Evolutionary conservation across 2,113 vertebrate genomes (phyloP).

Genomic region (Phyllopteryx taeniolatus): DNA sequence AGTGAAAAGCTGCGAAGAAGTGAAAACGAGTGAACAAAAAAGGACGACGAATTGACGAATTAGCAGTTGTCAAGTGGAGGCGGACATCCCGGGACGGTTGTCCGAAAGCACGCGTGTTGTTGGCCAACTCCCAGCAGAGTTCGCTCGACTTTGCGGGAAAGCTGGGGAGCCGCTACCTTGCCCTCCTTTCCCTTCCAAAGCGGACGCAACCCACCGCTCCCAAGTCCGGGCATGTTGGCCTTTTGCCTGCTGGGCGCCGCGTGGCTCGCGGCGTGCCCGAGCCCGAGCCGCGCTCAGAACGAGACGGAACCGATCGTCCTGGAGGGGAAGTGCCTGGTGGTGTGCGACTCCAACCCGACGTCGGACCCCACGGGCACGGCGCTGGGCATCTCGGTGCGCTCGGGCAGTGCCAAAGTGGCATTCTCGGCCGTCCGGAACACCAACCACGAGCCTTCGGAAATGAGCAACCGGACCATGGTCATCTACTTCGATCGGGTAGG

Average conservation of each 20-base stretch:
- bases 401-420: slow-evolving; percentile 91
- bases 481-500: slow-evolving; percentile 95
- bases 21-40: not conserved
- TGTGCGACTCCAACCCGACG: slow-evolving; percentile 94
- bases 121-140: not conserved
- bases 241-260: slow-evolving; percentile 75
- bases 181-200: slow-evolving; percentile 16
- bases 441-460: slow-evolving; percentile 98
- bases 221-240: slow-evolving; percentile 69
- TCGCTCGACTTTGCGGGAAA: not conserved
- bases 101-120: not conserved
- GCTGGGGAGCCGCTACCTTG: slow-evolving; percentile 36
- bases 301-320: slow-evolving; percentile 94
- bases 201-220: slow-evolving; percentile 22
- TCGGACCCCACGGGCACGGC: slow-evolving; percentile 90
- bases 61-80: slow-evolving; percentile 30
- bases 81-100: slow-evolving; percentile 9
- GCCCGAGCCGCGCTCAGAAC: slow-evolving; percentile 82
- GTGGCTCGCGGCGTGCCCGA: slow-evolving; percentile 75
- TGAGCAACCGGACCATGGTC: slow-evolving; percentile 96
- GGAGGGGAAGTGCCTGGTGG: slow-evolving; percentile 94
- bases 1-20: slow-evolving; percentile 47
- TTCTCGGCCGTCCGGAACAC: slow-evolving; percentile 96
- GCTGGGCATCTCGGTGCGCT: slow-evolving; percentile 93
- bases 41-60: not conserved